Evolutionary conservation across 2,113 vertebrate genomes (phyloP).

Genomic region (Mus musculus): DNA sequence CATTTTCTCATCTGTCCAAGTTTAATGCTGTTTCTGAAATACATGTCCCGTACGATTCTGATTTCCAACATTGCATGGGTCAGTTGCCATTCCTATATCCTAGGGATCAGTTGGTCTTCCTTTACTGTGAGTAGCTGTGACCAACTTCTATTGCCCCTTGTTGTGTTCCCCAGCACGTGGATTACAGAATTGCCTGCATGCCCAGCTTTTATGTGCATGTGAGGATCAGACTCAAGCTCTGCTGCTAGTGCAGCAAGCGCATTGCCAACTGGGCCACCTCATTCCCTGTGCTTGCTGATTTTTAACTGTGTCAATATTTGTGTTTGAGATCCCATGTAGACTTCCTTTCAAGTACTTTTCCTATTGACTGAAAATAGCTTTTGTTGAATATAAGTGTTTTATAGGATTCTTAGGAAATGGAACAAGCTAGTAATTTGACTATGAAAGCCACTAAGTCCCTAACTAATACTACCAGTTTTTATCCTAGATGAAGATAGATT

Average conservation of each 20-base stretch:
- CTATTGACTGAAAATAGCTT: not conserved
- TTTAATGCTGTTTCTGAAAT: not conserved
- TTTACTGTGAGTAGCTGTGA: not conserved
- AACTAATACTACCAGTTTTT: not conserved
- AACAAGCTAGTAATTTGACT: not conserved
- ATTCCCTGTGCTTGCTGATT: not conserved
- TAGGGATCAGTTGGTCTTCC: not conserved
- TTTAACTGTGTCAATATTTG: not conserved
- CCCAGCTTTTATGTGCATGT: not conserved
- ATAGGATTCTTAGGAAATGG: not conserved
- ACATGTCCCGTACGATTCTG: not conserved
- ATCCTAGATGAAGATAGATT: not conserved
- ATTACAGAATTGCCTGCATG: not conserved
- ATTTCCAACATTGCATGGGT: not conserved
- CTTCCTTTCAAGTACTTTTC: not conserved
- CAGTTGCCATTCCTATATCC: not conserved
- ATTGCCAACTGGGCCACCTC: not conserved
- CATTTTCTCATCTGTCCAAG: not conserved
- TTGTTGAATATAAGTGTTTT: not conserved
- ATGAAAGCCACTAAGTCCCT: not conserved
- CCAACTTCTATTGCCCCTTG: not conserved
- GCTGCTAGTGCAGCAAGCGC: not conserved
- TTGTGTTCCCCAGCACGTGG: not conserved
- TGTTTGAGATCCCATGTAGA: not conserved
- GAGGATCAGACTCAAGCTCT: not conserved